Evolutionary conservation across 2,113 vertebrate species (phyloP), one percentile per base, ranked within the genome.

Genomic region (Sprattus sprattus): DNA sequence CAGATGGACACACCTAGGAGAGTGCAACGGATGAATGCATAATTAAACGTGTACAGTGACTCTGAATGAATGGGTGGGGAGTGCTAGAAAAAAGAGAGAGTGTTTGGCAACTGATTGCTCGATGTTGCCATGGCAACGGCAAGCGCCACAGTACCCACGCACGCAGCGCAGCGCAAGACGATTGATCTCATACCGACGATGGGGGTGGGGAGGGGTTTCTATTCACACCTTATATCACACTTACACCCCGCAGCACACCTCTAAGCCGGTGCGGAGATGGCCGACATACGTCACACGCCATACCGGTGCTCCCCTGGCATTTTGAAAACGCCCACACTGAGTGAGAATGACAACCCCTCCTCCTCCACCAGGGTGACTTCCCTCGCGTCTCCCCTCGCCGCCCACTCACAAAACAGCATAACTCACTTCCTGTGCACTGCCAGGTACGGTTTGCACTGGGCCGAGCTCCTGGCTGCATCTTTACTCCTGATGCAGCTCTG

Each of bases 361-460:
- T 7, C 39, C 87, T 84, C 60, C 81, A 81, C 89, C 82, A 75
- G 75, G 82, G 75, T 81, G 81, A 84, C 50, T 88, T 89, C 81
- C 32, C 45, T 71, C 84, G 50, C 39, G 60, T 6, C 64, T 83
- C 83, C 60, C 50, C 87, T 60, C 54, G 3, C 18, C 54, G 54
- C 54, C 54, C 18, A 60, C 54, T 20, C 3, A 1, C 54, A 90
- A 91, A 84, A 71, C 83, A 85, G 83, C 83, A 82, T 86, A 44
- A 88, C 52, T 89, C 85, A 90, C 84, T 90, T 89, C 89, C 81
- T 52, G 86, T 84, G 85, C 10, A 47, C 80, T 60, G 3, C 25
- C 1, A 49, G 45, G n/a, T 44, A 25, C 47, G 39, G 54, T 60
- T 60, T 60, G 28, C 39, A 9, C 20, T 82, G 49, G 32, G 81